Evolutionary conservation across 2,888 invertebrate genomes (phyloP).

Genomic region (Gymnosoma rotundatum): DNA sequence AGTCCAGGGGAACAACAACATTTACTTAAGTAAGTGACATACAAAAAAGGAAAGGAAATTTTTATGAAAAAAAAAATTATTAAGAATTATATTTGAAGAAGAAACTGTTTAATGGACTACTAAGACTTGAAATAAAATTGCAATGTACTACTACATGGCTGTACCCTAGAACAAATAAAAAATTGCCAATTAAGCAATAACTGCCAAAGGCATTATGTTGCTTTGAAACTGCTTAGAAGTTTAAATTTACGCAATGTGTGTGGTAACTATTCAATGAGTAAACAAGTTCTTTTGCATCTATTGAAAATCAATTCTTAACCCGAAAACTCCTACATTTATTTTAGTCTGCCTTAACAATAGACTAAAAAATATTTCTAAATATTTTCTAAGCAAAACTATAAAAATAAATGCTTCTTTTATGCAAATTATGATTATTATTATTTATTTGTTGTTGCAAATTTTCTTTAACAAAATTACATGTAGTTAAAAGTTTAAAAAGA

Average conservation of each 20-base stretch:
- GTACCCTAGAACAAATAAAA: too few relatives aligned
- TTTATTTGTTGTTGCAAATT: constrained; percentile 6
- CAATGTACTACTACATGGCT: too few relatives aligned
- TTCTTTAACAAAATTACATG: constrained; percentile 24
- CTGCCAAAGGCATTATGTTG: too few relatives aligned
- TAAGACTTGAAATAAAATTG: too few relatives aligned
- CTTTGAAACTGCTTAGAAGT: too few relatives aligned
- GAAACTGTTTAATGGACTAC: too few relatives aligned
- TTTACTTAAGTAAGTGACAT: too few relatives aligned
- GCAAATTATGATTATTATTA: constrained; percentile 1
- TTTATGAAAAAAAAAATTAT: too few relatives aligned
- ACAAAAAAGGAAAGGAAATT: too few relatives aligned
- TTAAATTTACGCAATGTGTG: constrained; percentile 3
- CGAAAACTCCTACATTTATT: constrained; percentile 57
- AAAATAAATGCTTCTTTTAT: constrained; percentile 3
- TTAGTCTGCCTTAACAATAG: constrained; percentile 38
- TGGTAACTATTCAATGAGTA: constrained; percentile 4
- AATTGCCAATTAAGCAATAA: too few relatives aligned
- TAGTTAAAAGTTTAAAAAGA: constrained; percentile 54
- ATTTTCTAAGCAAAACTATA: not conserved
- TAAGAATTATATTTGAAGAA: too few relatives aligned
- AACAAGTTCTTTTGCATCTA: constrained; percentile 6
- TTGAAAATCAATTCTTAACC: constrained; percentile 42
- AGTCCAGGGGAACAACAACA: constrained; percentile 55
- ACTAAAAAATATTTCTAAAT: constrained; percentile 20